A percentile compares a stretch with the other conserved stretches of the same genome.
Evolutionary conservation across 2,888 invertebrate genomes (phyloP).

Genomic region (Tiliacea aurago): DNA sequence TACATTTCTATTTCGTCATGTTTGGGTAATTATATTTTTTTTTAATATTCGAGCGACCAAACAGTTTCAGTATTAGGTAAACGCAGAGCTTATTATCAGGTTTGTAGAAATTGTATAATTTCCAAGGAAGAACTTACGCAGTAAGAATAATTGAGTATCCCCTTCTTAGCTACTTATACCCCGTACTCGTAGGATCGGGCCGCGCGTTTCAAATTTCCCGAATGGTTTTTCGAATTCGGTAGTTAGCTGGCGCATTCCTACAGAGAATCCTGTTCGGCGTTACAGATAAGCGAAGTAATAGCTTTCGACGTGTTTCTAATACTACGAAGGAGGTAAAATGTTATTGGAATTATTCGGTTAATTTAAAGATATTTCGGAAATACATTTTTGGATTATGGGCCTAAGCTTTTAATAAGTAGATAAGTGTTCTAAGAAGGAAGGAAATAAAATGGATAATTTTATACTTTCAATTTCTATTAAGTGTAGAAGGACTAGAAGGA

Average conservation of each 20-base stretch:
- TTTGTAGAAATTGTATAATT: conserved; percentile 2
- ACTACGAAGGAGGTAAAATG: conserved; percentile 21
- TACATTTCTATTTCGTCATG: neutral
- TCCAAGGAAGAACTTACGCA: conserved; percentile 13
- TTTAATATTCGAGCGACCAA: neutral
- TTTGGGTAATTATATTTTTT: neutral
- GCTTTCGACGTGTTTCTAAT: conserved; percentile 36
- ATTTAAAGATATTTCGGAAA: conserved; percentile 2
- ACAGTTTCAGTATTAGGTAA: neutral
- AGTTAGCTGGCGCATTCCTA: conserved; percentile 71
- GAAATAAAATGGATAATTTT: neutral
- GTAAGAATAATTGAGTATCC: conserved; percentile 42
- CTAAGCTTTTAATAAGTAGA: neutral
- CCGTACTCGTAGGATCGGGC: conserved; percentile 29
- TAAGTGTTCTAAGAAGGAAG: neutral
- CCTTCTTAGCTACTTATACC: conserved; percentile 23
- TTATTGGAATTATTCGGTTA: conserved; percentile 9
- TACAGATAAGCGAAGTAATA: conserved; percentile 55
- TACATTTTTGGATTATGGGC: neutral
- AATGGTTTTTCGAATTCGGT: conserved; percentile 69
- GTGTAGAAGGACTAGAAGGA: neutral
- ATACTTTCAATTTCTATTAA: neutral
- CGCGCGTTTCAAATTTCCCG: conserved; percentile 64
- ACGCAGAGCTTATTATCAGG: neutral
- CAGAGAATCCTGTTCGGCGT: conserved; percentile 43